Conservation (phyloP, 2,113 vertebrate genomes). For the Gulo gulo region DNA sequence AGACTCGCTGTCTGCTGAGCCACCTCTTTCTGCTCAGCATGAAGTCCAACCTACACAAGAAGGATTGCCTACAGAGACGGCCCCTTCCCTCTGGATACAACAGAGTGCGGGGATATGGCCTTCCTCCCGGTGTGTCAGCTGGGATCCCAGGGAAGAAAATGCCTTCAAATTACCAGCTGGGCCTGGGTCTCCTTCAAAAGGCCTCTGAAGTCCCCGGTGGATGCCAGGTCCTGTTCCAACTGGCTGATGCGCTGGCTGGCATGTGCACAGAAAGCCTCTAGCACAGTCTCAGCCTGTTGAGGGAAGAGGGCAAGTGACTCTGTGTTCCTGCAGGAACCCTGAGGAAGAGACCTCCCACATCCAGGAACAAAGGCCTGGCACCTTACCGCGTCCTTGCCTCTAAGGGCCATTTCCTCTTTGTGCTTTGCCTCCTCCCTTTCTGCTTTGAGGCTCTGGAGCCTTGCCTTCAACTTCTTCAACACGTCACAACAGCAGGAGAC, state of each 20-base stretch:
- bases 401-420: slow-evolving; percentile 82
- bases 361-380: neutral
- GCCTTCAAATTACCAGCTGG: slow-evolving; percentile 83
- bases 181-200: slow-evolving; percentile 82
- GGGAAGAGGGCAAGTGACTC: neutral
- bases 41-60: slow-evolving; percentile 48
- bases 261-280: slow-evolving; percentile 85
- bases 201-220: slow-evolving; percentile 81
- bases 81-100: neutral
- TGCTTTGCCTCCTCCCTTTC: slow-evolving; percentile 83
- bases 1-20: slow-evolving; percentile 57
- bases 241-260: slow-evolving; percentile 81
- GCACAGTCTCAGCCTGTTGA: slow-evolving; percentile 82
- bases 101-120: neutral
- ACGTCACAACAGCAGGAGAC: slow-evolving; percentile 75
- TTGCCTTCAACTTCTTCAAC: slow-evolving; percentile 79
- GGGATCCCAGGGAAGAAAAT: slow-evolving; percentile 20
- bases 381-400: slow-evolving; percentile 86
- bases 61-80: neutral
- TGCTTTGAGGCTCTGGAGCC: slow-evolving; percentile 80
- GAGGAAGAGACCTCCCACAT: neutral
- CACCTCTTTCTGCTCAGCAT: slow-evolving; percentile 59
- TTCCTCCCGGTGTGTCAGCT: neutral
- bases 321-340: neutral
- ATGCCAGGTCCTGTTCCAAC: slow-evolving; percentile 83